Evolutionary conservation across 2,113 vertebrate species (phyloP), one percentile per base, ranked within the genome.

Genomic region (Protomyctophum bolini): DNA sequence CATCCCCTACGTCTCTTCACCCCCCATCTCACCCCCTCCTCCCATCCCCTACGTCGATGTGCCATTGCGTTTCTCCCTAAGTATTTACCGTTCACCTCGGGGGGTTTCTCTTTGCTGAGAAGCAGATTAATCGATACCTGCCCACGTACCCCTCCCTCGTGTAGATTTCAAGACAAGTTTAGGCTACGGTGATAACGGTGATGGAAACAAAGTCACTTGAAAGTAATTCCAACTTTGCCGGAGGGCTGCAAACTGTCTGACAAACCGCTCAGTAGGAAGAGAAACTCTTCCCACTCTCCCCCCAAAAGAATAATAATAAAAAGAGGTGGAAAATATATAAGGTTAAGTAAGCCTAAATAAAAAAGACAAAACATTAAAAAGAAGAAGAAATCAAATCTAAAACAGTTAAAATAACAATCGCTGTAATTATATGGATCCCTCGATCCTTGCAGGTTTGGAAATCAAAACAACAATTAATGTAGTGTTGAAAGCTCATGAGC

Each of bases 171-270:
- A 82, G 83, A 86, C 85, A 82, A 77, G 83, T 88, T 87, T 83
- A 87, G 83, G 84, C 87, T 84, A 70, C 80, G 77, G 81, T 85
- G 83, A 88, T 84, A 81, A 83, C 72, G 52, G 73, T 61, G 58
- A 70, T 73, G 71, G 77, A 86, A 41, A 76, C 78, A 87, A 88
- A 89, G 88, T 91, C 86, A 84, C 83, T 84, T 86, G 76, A 91
- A 91, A 89, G 87, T 86, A 82, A 85, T 85, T 87, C 72, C 80
- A 82, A 89, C 70, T 87, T 72, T 51, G 85, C 85, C 76, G 5
- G 71, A 81, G 82, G 84, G 33, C 82, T 15, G 61, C 58, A 48
- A 72, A 86, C 74, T 82, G 75, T 84, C 84, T 86, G 83, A 87
- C 66, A 74, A 62, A 67, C 59, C 9, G 72, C 69, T 69, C 63